Evolutionary conservation across 2,797 vertebrate species (phyloP).

Genomic region (Propithecus perrieri): DNA sequence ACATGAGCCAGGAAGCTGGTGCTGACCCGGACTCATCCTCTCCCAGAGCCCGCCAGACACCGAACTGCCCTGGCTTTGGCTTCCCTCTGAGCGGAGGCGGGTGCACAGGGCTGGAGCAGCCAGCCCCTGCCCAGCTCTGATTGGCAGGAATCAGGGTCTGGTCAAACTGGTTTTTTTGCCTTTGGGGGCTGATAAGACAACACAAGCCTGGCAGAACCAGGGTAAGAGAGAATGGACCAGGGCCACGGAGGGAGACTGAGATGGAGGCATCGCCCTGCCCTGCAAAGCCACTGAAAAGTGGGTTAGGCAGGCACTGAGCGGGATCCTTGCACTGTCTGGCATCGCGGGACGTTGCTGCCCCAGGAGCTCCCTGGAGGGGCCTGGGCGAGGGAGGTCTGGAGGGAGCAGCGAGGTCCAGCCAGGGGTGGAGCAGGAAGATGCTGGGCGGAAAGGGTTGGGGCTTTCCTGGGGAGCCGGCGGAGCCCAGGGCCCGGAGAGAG

Average conservation of each 20-base stretch:
- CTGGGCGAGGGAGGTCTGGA: neutral
- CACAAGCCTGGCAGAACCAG: neutral
- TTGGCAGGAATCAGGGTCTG: neutral
- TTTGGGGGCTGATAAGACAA: neutral
- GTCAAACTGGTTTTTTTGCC: neutral
- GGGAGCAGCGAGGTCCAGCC: neutral
- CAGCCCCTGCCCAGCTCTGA: neutral
- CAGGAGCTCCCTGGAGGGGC: neutral
- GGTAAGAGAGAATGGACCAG: neutral
- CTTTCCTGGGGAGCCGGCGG: neutral
- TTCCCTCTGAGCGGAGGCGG: neutral
- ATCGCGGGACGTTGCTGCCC: neutral
- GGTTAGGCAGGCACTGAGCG: neutral
- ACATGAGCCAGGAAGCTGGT: neutral
- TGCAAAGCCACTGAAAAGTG: neutral
- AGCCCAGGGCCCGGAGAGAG: neutral
- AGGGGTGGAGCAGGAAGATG: neutral
- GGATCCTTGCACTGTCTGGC: neutral
- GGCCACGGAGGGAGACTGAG: rapidly evolving
- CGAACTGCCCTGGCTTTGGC: rapidly evolving
- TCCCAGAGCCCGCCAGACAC: neutral
- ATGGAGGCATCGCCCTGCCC: rapidly evolving
- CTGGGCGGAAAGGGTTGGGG: neutral
- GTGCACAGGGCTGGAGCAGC: neutral
- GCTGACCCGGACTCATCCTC: neutral